These are phyloP conservation scores for Pandemis heparana DNA, from an alignment of 2,888 invertebrate genomes.

Conservation along the genomic window DNA sequence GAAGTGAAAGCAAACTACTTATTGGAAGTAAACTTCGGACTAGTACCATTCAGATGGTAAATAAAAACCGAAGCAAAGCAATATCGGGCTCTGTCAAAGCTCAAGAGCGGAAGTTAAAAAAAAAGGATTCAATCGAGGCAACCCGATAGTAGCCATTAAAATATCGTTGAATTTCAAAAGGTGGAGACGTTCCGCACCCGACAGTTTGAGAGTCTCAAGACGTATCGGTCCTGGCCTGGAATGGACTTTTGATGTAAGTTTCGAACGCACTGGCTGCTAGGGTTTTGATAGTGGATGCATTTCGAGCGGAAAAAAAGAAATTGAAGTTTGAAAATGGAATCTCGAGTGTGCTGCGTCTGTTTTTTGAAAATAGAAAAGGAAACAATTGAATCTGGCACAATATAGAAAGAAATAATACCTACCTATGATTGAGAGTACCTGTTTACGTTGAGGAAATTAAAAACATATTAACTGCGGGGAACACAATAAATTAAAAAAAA, in stretches of 20 bases:
- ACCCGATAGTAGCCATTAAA: slow-evolving; percentile 82
- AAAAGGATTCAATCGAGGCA: slow-evolving; percentile 70
- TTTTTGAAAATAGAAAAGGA: slow-evolving; percentile 15
- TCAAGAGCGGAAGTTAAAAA: slow-evolving; percentile 56
- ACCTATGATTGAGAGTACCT: too few species aligned
- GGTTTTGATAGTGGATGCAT: slow-evolving; percentile 48
- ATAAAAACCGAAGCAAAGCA: slow-evolving; percentile 70
- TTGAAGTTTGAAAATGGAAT: slow-evolving; percentile 39
- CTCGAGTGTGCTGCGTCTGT: slow-evolving; percentile 8
- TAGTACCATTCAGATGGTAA: slow-evolving; percentile 63
- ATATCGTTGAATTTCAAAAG: slow-evolving; percentile 83
- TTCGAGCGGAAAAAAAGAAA: slow-evolving; percentile 46
- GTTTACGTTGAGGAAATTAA: too few species aligned
- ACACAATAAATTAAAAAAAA: background rate
- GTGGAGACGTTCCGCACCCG: slow-evolving; percentile 65
- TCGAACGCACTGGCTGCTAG: slow-evolving; percentile 55
- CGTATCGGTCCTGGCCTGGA: slow-evolving; percentile 68
- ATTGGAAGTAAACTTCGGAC: slow-evolving; percentile 53
- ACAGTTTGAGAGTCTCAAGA: slow-evolving; percentile 64
- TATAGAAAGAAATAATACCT: background rate
- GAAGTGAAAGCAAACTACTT: slow-evolving; percentile 50
- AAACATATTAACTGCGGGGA: too few species aligned
- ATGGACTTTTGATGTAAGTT: slow-evolving; percentile 81
- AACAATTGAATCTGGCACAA: background rate
- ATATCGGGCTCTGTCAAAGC: slow-evolving; percentile 68